These are phyloP conservation scores for Sebastes diploproa DNA, from an alignment of 2,797 vertebrate species.

Conservation along the genomic window DNA sequence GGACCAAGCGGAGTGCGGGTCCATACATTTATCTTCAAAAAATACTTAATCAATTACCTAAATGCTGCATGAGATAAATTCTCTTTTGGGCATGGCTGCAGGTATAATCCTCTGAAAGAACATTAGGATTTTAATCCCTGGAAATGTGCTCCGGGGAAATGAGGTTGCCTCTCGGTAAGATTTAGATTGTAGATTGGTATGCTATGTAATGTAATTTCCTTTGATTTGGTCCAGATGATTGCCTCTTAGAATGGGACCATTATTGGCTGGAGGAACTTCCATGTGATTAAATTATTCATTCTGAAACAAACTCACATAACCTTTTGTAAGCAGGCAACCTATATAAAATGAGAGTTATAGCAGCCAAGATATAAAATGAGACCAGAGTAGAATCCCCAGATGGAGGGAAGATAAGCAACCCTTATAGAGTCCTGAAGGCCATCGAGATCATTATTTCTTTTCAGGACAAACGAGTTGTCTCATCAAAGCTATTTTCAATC, in stretches of 20 bases:
- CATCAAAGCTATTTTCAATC: conserved; percentile 38
- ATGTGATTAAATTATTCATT: conserved; percentile 15
- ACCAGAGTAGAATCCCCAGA: neutral
- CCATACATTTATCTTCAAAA: neutral
- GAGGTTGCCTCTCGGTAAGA: neutral
- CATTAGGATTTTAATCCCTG: neutral
- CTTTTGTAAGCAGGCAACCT: neutral
- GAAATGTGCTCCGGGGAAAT: neutral
- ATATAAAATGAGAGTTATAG: neutral
- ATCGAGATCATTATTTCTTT: conserved; percentile 40
- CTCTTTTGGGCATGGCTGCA: neutral
- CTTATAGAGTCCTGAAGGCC: conserved; percentile 3
- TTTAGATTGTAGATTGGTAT: neutral
- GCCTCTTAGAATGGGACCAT: neutral
- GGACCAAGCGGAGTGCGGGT: neutral
- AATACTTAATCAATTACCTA: neutral
- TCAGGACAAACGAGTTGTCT: conserved; percentile 13
- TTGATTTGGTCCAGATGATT: conserved; percentile 14
- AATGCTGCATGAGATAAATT: neutral
- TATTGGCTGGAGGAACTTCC: neutral
- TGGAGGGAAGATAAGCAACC: conserved; percentile 1
- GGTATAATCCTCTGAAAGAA: neutral
- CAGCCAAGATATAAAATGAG: neutral
- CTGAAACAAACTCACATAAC: neutral
- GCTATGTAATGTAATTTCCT: neutral